These are phyloP conservation scores for Elanus axillaris DNA, from an alignment of 2,113 vertebrate genomes.

Conservation along the genomic window DNA sequence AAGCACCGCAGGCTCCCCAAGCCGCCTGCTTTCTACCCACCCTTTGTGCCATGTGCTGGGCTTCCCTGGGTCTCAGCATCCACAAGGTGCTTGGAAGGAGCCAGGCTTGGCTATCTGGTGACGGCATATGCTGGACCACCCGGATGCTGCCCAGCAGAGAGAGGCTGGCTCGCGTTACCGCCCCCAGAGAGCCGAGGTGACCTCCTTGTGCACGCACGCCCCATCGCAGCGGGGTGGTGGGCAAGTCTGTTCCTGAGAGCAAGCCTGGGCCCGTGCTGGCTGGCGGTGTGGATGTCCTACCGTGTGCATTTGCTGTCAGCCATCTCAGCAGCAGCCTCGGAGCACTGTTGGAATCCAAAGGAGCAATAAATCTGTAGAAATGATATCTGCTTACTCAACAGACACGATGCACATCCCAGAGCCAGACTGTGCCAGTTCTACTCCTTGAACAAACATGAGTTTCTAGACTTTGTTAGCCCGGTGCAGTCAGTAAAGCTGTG, in stretches of 20 bases:
- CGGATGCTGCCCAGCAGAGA: background rate
- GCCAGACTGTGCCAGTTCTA: accelerated
- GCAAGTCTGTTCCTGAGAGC: background rate
- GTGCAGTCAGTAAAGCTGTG: background rate
- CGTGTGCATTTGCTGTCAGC: background rate
- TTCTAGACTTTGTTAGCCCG: background rate
- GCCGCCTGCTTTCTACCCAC: background rate
- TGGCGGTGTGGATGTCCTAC: background rate
- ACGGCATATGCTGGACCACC: background rate
- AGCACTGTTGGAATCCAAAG: background rate
- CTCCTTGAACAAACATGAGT: background rate
- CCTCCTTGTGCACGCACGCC: background rate
- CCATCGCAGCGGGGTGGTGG: background rate
- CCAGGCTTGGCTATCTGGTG: background rate
- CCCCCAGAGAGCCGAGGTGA: background rate
- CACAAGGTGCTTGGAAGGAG: background rate
- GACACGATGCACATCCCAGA: background rate
- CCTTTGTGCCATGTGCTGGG: background rate
- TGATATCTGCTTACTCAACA: background rate
- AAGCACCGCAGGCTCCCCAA: background rate
- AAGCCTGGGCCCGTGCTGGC: background rate
- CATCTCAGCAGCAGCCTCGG: background rate
- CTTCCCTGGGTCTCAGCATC: background rate
- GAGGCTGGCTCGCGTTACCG: accelerated
- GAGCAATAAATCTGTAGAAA: background rate